Evolutionary conservation across 2,113 vertebrate species (phyloP).

Genomic region (Meriones unguiculatus): DNA sequence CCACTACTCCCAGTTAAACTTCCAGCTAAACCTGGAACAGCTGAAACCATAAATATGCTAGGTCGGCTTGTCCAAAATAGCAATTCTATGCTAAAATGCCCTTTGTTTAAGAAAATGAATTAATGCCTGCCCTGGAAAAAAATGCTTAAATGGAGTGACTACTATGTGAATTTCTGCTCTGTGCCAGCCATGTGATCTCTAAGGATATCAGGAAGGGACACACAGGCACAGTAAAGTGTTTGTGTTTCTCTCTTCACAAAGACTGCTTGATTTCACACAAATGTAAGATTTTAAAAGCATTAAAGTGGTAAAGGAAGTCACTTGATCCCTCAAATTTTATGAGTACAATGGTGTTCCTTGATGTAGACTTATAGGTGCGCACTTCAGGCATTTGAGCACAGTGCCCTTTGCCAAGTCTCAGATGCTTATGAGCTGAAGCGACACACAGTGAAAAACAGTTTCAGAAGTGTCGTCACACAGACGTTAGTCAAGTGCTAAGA

Average conservation of each 20-base stretch:
- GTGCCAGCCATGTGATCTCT: not conserved
- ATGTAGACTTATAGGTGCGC: not conserved
- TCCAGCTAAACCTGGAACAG: not conserved
- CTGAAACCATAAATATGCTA: conserved; percentile 37
- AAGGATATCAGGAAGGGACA: not conserved
- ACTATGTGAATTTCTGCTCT: not conserved
- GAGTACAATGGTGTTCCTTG: not conserved
- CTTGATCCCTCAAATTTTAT: not conserved
- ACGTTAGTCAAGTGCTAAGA: not conserved
- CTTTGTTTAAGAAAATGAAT: conserved; percentile 26
- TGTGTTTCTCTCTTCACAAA: not conserved
- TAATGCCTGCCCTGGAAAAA: not conserved
- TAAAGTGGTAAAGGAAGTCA: not conserved
- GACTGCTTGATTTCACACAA: not conserved
- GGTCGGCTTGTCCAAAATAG: not conserved
- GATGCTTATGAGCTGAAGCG: not conserved
- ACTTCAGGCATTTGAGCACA: not conserved
- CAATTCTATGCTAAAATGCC: conserved; percentile 4
- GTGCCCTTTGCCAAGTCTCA: not conserved
- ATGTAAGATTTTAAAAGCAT: not conserved
- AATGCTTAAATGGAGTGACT: not conserved
- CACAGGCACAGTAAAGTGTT: not conserved
- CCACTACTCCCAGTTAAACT: not conserved
- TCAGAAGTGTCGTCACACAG: conserved; percentile 45
- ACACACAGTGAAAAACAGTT: not conserved